Evolutionary conservation across 2,888 invertebrate species (phyloP), one percentile per base, ranked within the genome.

Genomic region (Ichneumon xanthorius): DNA sequence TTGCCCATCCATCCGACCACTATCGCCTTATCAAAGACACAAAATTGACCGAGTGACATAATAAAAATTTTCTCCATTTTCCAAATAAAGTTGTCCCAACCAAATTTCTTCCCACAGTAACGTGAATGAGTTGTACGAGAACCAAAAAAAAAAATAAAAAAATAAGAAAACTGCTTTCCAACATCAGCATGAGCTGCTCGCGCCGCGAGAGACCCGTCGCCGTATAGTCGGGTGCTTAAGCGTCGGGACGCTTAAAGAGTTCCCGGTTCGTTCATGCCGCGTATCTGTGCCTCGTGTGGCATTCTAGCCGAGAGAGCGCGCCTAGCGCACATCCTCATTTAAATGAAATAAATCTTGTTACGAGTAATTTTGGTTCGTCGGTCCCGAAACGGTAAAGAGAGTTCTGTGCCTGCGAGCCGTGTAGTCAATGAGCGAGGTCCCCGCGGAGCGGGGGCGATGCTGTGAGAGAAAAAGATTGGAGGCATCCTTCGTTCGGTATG

Each of bases 281-380:
- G 33, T 50, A 14, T 68, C 33, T 72, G 58, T 77, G 45, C 53
- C 61, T 65, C 30, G 71, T 71, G 73, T 48, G 55, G 70, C 48
- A 19, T 72, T 79, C 82, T 90, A 91, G 87, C 71, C 84, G 61
- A 63, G 61, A 63, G 82, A 84, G 87, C 83, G 91, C 88, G 88
- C 90, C 91, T 90, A 87, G 87, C 88, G 89, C 87, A 92, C 92
- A 92, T 92, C 92, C 92, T 92, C 92, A 92, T 92, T 92, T 92
- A 92, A 92, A 92, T 91, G 92, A 92, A 89, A 92, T 92, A 92
- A 92, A 92, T 92, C 92, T 92, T 92, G 92, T 92, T 92, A 90
- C 90, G 90, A 89, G 90, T 91, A 90, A 92, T 92, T 92, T 92
- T 92, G 89, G 90, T 89, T 87, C 81, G 88, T 76, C 80, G 81